A percentile compares a stretch with the other conserved stretches of the same genome.
phyloP scores from a whole-genome alignment of 2,888 invertebrate species.

The Chironomus riparius region DNA sequence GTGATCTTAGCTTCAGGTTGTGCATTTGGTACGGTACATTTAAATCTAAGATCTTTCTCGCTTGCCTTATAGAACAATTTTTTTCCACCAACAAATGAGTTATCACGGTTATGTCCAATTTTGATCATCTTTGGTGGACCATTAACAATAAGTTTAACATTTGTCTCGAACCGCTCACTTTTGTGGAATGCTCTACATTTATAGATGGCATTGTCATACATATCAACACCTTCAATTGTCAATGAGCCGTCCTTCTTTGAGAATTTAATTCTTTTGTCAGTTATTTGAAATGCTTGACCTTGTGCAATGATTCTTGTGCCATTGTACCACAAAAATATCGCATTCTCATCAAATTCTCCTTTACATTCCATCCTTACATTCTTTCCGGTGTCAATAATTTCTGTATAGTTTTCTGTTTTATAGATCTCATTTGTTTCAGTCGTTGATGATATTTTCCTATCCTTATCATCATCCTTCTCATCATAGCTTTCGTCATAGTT shows the following conservation, averaged over 20 bases:
- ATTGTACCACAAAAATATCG: conserved; percentile 8
- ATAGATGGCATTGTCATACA: neutral
- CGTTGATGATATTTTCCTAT: neutral
- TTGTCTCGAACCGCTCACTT: neutral
- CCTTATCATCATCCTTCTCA: neutral
- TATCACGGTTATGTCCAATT: conserved; percentile 4
- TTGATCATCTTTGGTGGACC: neutral
- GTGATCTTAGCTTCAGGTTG: conserved; percentile 1
- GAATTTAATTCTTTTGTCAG: neutral
- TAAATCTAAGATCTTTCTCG: conserved; percentile 14
- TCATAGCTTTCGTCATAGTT: neutral
- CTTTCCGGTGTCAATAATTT: neutral
- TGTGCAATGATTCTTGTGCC: neutral
- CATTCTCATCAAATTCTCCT: neutral
- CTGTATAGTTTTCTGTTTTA: neutral
- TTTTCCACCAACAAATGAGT: neutral
- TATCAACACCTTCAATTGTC: neutral
- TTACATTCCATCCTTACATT: neutral
- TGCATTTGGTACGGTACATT: neutral
- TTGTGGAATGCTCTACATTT: neutral
- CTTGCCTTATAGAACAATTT: neutral
- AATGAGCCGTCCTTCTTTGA: neutral
- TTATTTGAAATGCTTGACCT: neutral
- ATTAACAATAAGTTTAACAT: neutral
- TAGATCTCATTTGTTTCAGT: neutral